These are phyloP conservation scores for Strongylocentrotus purpuratus DNA, from an alignment of 35 echinoderm and acorn worm species.

Conservation along the genomic window DNA sequence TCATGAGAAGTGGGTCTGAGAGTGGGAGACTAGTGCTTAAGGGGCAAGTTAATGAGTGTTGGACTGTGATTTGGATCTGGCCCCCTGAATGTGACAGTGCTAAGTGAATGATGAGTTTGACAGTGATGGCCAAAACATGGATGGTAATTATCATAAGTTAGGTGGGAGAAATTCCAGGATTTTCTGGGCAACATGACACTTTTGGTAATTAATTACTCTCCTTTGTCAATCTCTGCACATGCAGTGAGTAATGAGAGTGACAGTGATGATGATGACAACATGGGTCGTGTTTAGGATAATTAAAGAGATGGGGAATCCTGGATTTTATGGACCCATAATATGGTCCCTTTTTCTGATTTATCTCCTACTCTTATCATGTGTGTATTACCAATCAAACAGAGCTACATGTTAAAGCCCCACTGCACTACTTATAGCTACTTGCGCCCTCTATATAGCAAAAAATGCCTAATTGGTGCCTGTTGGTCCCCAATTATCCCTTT, in stretches of 20 bases:
- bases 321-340: neutral
- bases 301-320: neutral
- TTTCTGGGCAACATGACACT: no score
- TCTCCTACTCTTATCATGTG: neutral
- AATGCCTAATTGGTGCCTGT: no score
- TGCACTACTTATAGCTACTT: no score
- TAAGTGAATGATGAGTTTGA: neutral
- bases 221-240: no score
- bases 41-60: neutral
- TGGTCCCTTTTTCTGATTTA: neutral
- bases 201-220: no score
- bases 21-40: neutral
- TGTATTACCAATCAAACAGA: no score
- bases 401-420: no score
- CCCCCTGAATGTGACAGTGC: neutral
- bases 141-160: neutral
- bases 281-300: neutral
- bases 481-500: no score
- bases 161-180: no score
- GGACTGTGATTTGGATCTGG: neutral
- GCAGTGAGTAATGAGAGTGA: no score
- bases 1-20: neutral
- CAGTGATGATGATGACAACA: neutral
- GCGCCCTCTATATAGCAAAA: no score
- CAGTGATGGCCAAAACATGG: neutral